Evolutionary conservation across 2,888 invertebrate genomes (phyloP), one percentile per base, ranked within the genome.

Genomic region (Ophraella communa): DNA sequence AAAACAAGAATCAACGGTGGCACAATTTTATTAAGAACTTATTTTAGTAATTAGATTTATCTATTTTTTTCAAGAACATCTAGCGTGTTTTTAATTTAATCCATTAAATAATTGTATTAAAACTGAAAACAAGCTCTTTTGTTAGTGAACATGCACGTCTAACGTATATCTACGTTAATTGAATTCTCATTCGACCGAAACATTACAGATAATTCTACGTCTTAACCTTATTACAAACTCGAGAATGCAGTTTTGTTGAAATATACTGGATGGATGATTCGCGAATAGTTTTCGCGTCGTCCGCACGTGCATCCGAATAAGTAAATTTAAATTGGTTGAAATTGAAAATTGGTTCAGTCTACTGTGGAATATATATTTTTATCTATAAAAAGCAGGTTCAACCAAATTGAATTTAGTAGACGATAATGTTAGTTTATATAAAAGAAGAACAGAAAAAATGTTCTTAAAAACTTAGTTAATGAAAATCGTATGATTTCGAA

Each of bases 251-350:
- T 20, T n/a, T 17, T 21, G 11, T 51, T 27, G 27, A 27, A 51
- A 20, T 17, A 4, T n/a, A n/a, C n/a, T 51, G 23, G 23, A 27
- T 27, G 30, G 51, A 30, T 51, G 27, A 27, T 27, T 51, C 30
- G 51, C 35, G 35, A 53, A 53, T 53, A 53, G 35, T 33, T 53
- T 35, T 20, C 17, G 27, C 35, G 53, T 35, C 53, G 21, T 33
- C 53, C 30, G 53, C 53, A 53, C 20, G 53, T 35, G 17, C 17
- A 30, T 27, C 17, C 30, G 18, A 53, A 53, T 20, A 10, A n/a
- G 33, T 18, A 53, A 53, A 53, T 35, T n/a, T 18, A 53, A 21
- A 44, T 44, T 44, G 44, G 18, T 18, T 10, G n/a, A n/a, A 35
- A 35, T 1, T 33, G 33, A 33, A 33, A 33, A 33, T 33, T 33